These are phyloP conservation scores for Papilio protenor DNA, from an alignment of 2,888 invertebrate species.

Conservation along the genomic window DNA sequence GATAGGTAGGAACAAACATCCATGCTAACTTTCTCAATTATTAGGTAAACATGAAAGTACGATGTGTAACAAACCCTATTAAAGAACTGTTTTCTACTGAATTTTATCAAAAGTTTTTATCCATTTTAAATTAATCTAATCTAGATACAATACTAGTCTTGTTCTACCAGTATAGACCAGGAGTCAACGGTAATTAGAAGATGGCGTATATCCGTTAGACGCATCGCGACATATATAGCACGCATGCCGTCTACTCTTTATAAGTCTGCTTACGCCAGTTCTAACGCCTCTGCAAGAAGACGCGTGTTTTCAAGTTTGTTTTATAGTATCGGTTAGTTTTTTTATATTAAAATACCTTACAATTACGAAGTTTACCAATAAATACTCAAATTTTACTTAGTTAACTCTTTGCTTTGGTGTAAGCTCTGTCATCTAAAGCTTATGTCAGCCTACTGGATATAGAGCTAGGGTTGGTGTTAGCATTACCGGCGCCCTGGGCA, in stretches of 20 bases:
- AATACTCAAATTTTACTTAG: background rate
- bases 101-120: no score
- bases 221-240: slow-evolving; percentile 72
- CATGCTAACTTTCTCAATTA: no score
- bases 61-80: no score
- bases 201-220: slow-evolving; percentile 74
- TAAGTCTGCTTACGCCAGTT: slow-evolving; percentile 61
- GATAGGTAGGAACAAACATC: no score
- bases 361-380: background rate
- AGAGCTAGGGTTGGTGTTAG: no score
- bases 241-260: slow-evolving; percentile 68
- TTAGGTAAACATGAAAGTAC: no score
- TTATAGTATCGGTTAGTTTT: slow-evolving; percentile 19
- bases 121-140: background rate
- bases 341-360: slow-evolving; percentile 10
- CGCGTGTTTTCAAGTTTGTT: slow-evolving; percentile 14
- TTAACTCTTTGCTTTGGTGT: background rate
- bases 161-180: slow-evolving; percentile 60
- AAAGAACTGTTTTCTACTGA: no score
- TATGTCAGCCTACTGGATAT: no score
- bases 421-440: background rate
- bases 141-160: slow-evolving; percentile 54
- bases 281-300: slow-evolving; percentile 48
- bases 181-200: slow-evolving; percentile 79
- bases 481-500: no score